Percentiles rank a stretch among this genome's conserved stretches.
Evolutionary conservation across 2,797 vertebrate genomes (phyloP).

Genomic region (Enteromius thamalakanensis): DNA sequence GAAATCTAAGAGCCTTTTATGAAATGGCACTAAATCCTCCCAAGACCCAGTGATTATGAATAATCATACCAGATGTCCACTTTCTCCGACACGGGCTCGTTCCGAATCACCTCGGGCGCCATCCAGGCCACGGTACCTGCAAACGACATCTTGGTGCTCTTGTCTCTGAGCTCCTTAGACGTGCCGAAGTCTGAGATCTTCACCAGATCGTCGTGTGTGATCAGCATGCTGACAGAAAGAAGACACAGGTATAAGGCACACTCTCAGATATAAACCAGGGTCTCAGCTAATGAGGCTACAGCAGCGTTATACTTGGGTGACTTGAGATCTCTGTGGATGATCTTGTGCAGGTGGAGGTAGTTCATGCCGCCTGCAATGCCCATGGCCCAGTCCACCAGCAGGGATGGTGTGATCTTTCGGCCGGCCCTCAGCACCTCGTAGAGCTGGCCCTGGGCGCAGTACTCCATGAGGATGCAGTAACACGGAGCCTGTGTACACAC

Average conservation of each 20-base stretch:
- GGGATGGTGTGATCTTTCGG: constrained; percentile 89
- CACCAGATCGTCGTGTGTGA: constrained; percentile 95
- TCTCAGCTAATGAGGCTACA: too few species aligned
- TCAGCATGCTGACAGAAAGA: constrained; percentile 86
- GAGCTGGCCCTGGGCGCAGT: constrained; percentile 96
- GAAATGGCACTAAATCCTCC: neutral
- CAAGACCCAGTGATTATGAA: neutral
- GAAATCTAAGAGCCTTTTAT: neutral
- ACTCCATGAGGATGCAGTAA: constrained; percentile 99
- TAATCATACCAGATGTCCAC: constrained; percentile 93
- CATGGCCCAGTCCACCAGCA: constrained; percentile 98
- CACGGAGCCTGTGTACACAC: constrained; percentile 97
- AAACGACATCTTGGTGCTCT: constrained; percentile 99
- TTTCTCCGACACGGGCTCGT: constrained; percentile 96
- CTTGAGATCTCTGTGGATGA: constrained; percentile 97
- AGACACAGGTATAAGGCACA: neutral
- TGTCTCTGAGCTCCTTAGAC: constrained; percentile 95
- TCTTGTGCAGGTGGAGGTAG: constrained; percentile 98
- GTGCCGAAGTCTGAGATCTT: constrained; percentile 99
- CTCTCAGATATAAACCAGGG: too few species aligned
- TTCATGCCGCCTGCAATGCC: constrained; percentile 98
- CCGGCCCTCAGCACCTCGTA: constrained; percentile 96
- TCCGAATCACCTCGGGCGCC: constrained; percentile 97
- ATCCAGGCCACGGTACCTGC: constrained; percentile 98
- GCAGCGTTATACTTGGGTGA: constrained; percentile 88